Conservation (phyloP, 2,888 invertebrate genomes). For the Ornithoptera alexandrae region DNA sequence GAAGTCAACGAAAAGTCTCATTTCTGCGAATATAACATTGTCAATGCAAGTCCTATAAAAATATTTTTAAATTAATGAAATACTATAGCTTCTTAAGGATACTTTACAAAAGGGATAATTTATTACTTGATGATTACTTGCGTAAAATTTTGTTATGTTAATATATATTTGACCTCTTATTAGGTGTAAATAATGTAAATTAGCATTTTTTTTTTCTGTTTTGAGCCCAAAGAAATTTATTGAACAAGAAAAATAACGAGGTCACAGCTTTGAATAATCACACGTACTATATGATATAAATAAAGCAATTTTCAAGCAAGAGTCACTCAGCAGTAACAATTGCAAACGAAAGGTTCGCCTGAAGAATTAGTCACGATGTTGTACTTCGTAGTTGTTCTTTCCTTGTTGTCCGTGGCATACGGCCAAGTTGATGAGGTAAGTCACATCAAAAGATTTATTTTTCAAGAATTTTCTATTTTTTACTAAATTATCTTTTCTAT, state of each 20-base stretch:
- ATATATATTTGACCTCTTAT: background rate
- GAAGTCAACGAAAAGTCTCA: too few species aligned
- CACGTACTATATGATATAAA: slow-evolving; percentile 22
- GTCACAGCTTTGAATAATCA: slow-evolving; percentile 9
- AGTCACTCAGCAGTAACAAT: slow-evolving; percentile 18
- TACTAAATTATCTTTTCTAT: too few species aligned
- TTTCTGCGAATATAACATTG: too few species aligned
- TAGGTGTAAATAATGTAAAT: background rate
- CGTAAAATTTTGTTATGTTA: background rate
- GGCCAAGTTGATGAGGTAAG: slow-evolving; percentile 13
- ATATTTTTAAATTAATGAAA: too few species aligned
- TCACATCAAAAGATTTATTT: background rate
- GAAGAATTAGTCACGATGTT: slow-evolving; percentile 17
- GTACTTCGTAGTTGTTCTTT: slow-evolving; percentile 24
- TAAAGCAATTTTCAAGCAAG: background rate
- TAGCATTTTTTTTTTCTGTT: background rate
- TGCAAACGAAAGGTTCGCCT: slow-evolving; percentile 7
- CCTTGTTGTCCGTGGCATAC: slow-evolving; percentile 8
- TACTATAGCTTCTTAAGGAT: background rate
- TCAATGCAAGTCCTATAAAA: too few species aligned
- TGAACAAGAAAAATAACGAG: background rate
- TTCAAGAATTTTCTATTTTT: too few species aligned
- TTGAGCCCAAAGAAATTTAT: background rate
- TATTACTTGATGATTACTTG: background rate
- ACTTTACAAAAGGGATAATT: background rate